Evolutionary conservation across 1,140 invertebrate genomes (phyloP).

Genomic region (Drosophila pseudoobscura): DNA sequence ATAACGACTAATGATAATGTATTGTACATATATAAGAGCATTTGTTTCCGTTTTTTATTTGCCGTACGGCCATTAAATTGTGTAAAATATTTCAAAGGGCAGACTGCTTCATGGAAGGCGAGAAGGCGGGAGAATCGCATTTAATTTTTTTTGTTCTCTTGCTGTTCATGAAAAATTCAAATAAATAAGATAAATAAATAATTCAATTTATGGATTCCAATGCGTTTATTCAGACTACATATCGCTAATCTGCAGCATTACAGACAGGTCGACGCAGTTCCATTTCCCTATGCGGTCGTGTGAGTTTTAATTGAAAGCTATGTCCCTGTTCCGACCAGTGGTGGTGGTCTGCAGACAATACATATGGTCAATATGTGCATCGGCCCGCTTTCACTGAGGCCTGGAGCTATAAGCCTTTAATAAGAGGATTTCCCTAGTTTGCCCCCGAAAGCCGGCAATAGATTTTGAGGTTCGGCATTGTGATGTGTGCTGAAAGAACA

Average conservation of each 20-base stretch:
- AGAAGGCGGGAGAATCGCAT: not conserved
- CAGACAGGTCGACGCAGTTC: slow-evolving; percentile 37
- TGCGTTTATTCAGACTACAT: slow-evolving; percentile 45
- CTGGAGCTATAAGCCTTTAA: not conserved
- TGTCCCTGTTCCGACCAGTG: not conserved
- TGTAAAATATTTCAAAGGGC: slow-evolving; percentile 50
- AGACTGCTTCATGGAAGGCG: slow-evolving; percentile 16
- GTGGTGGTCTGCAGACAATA: slow-evolving; percentile 3
- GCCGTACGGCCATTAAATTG: slow-evolving; percentile 42
- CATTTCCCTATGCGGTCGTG: slow-evolving; percentile 3
- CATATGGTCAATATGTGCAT: slow-evolving; percentile 13
- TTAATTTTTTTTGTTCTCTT: slow-evolving; percentile 38
- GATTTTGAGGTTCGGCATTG: not conserved
- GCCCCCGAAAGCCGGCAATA: not conserved
- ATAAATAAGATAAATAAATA: slow-evolving; percentile 65
- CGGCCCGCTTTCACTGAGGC: not conserved
- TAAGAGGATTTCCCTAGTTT: not conserved
- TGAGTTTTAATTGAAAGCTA: slow-evolving; percentile 41
- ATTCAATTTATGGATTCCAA: slow-evolving; percentile 60
- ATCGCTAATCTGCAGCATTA: slow-evolving; percentile 63
- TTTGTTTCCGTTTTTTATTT: slow-evolving; percentile 28
- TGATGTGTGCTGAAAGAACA: not conserved
- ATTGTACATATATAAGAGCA: slow-evolving; percentile 20
- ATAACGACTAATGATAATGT: slow-evolving; percentile 55
- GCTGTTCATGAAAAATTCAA: slow-evolving; percentile 44